phyloP scores from a whole-genome alignment of 2,113 vertebrate genomes.

The Hylia prasina region DNA sequence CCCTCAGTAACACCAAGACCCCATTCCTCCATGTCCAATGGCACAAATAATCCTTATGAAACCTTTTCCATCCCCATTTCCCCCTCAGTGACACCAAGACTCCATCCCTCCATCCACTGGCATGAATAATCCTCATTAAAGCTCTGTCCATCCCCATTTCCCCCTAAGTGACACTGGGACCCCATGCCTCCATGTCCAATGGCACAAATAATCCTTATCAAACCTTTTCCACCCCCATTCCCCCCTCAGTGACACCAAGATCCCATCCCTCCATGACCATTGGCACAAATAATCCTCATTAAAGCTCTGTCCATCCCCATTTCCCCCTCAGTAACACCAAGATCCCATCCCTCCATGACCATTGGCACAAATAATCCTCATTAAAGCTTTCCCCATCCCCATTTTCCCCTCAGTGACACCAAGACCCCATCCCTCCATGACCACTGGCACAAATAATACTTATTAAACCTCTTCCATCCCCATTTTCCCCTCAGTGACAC shows the following conservation, averaged over 20 bases:
- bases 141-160: too few relatives aligned
- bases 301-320: background rate
- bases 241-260: background rate
- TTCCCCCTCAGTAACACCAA: fast-evolving
- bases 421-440: fast-evolving
- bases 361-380: background rate
- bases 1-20: too few relatives aligned
- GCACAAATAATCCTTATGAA: too few relatives aligned
- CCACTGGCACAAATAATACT: background rate
- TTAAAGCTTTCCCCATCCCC: fast-evolving
- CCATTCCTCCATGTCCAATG: too few relatives aligned
- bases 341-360: fast-evolving
- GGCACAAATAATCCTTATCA: too few relatives aligned
- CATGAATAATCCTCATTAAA: too few relatives aligned
- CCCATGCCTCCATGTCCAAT: too few relatives aligned
- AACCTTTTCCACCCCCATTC: too few relatives aligned
- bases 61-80: too few relatives aligned
- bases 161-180: too few relatives aligned
- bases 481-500: background rate
- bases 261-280: fast-evolving
- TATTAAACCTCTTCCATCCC: background rate
- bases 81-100: too few relatives aligned
- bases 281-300: background rate
- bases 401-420: background rate
- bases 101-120: too few relatives aligned